Evolutionary conservation across 2,888 invertebrate genomes (phyloP).

Genomic region (Parnassius glacialis): DNA sequence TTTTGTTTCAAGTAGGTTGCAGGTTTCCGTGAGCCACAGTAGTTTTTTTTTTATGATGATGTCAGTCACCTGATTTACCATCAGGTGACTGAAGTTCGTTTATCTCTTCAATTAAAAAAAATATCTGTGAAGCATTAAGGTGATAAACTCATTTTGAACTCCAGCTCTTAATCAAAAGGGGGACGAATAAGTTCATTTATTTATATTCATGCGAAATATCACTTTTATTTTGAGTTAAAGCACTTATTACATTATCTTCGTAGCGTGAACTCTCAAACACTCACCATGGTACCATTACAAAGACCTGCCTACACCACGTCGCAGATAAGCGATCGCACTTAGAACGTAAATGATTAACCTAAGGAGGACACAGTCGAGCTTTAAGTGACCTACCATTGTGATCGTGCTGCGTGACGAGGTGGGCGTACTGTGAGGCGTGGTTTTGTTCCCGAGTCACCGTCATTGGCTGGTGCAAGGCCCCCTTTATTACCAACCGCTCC

Average conservation of each 20-base stretch:
- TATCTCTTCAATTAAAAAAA: too few species aligned
- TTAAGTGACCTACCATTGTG: conserved; percentile 1
- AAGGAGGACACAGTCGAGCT: background rate
- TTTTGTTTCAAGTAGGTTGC: too few species aligned
- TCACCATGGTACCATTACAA: too few species aligned
- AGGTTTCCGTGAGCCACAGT: too few species aligned
- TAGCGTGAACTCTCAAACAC: too few species aligned
- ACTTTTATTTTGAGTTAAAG: background rate
- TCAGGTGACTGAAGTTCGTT: too few species aligned
- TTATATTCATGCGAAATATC: too few species aligned
- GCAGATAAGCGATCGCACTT: conserved; percentile 2
- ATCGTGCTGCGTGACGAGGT: conserved; percentile 21
- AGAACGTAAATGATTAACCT: conserved; percentile 14
- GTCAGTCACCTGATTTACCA: too few species aligned
- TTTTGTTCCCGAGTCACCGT: conserved; percentile 27
- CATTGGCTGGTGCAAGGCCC: conserved; percentile 33
- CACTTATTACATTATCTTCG: too few species aligned
- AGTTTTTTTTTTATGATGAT: too few species aligned
- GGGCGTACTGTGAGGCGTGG: conserved; percentile 36
- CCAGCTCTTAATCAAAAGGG: background rate
- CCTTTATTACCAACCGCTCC: conserved; percentile 25
- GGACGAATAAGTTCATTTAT: background rate
- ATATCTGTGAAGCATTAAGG: background rate
- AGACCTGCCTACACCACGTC: too few species aligned
- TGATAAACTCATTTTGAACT: background rate